A percentile compares a stretch with the other conserved stretches of the same genome.
Evolutionary conservation across 2,797 vertebrate genomes (phyloP).

Genomic region (Sebastes glaucus): DNA sequence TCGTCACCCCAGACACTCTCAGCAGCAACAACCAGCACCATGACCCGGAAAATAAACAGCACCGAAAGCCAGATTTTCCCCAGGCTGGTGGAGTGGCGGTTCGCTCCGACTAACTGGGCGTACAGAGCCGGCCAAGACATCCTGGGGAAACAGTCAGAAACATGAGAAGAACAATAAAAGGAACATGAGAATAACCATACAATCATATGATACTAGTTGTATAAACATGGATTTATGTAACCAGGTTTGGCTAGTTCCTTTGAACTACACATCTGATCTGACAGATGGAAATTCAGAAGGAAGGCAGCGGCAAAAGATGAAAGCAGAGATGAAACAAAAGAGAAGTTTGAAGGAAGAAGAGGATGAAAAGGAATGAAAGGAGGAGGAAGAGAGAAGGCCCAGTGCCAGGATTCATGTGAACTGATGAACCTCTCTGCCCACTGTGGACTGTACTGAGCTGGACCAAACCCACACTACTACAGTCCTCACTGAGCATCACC

Average conservation of each 20-base stretch:
- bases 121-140: constrained; percentile 80
- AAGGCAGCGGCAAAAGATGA: constrained; percentile 33
- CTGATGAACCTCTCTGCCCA: constrained; percentile 78
- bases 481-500: constrained; percentile 3
- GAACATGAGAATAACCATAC: too few species aligned
- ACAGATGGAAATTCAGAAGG: neutral
- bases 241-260: neutral
- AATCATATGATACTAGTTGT: neutral
- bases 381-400: constrained; percentile 60
- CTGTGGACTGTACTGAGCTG: constrained; percentile 50
- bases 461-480: constrained; percentile 42
- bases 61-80: constrained; percentile 84
- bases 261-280: neutral
- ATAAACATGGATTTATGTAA: neutral
- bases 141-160: constrained; percentile 20
- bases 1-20: constrained; percentile 85
- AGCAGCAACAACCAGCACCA: constrained; percentile 80
- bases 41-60: constrained; percentile 81
- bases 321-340: constrained; percentile 51
- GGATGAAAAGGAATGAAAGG: constrained; percentile 72
- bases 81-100: constrained; percentile 81
- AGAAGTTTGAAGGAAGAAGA: constrained; percentile 47
- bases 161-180: neutral
- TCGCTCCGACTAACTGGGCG: constrained; percentile 76
- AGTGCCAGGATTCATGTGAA: constrained; percentile 86